Conservation (phyloP, 2,888 invertebrate genomes). For the Eurytoma californica region DNA sequence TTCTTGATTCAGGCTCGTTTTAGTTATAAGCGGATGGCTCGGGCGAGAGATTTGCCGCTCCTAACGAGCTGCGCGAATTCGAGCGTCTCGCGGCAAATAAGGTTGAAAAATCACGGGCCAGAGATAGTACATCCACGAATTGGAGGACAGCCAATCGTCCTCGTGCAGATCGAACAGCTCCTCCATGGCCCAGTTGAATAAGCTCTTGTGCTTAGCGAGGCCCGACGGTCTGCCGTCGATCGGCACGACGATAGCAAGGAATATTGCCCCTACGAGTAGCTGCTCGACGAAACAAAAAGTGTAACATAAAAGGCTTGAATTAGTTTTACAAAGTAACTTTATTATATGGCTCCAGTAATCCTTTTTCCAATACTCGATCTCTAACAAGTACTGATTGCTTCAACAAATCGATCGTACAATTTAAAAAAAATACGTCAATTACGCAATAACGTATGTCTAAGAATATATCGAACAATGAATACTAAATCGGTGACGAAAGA, state of each 20-base stretch:
- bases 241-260: background rate
- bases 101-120: constrained; percentile 39
- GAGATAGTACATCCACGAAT: constrained; percentile 41
- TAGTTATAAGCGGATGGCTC: background rate
- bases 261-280: background rate
- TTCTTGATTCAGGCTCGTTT: no score
- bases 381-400: no score
- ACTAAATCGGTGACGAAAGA: no score
- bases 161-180: constrained; percentile 26
- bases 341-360: no score
- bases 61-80: background rate
- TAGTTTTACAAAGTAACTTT: no score
- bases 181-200: constrained; percentile 24
- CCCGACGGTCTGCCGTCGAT: no score
- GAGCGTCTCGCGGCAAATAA: background rate
- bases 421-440: no score
- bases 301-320: no score
- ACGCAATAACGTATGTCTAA: no score
- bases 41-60: background rate
- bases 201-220: background rate
- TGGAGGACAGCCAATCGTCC: constrained; percentile 10
- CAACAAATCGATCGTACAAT: no score
- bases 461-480: no score
- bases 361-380: no score
- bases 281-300: background rate